phyloP scores from a whole-genome alignment of 2,113 vertebrate genomes.

The Scophthalmus maximus region DNA sequence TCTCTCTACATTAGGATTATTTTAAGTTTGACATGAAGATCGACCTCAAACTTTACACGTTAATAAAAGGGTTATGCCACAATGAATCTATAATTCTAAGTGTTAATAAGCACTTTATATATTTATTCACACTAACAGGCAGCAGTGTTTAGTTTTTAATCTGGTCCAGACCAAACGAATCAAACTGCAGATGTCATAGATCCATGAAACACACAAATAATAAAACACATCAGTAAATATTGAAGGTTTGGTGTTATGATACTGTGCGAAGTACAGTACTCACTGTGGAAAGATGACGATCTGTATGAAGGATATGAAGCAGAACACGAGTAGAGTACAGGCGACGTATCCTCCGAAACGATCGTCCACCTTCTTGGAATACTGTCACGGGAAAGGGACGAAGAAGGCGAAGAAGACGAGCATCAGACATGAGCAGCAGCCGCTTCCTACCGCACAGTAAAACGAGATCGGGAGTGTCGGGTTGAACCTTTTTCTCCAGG shows the following conservation, averaged over 20 bases:
- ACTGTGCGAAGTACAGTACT: constrained; percentile 70
- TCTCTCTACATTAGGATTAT: too few relatives aligned
- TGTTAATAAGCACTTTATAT: neutral
- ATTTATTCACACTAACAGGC: neutral
- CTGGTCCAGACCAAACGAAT: neutral
- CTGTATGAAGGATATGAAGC: constrained; percentile 95
- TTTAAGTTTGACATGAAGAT: too few relatives aligned
- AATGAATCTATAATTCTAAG: neutral
- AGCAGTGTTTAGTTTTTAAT: neutral
- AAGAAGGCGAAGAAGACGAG: neutral
- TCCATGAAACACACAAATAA: too few relatives aligned
- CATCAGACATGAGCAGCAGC: neutral
- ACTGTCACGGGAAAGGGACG: constrained; percentile 76
- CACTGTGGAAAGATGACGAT: constrained; percentile 93
- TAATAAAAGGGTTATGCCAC: neutral
- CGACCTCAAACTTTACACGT: too few relatives aligned
- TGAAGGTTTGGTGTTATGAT: neutral
- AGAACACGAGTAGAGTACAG: constrained; percentile 94
- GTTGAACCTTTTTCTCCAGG: constrained; percentile 92
- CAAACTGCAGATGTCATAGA: neutral
- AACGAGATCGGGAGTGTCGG: neutral
- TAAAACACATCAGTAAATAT: too few relatives aligned
- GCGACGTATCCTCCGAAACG: constrained; percentile 94
- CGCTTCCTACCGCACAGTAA: neutral
- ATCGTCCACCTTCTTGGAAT: constrained; percentile 94